phyloP scores from a whole-genome alignment of 2,113 vertebrate species.

The Esox niger region DNA sequence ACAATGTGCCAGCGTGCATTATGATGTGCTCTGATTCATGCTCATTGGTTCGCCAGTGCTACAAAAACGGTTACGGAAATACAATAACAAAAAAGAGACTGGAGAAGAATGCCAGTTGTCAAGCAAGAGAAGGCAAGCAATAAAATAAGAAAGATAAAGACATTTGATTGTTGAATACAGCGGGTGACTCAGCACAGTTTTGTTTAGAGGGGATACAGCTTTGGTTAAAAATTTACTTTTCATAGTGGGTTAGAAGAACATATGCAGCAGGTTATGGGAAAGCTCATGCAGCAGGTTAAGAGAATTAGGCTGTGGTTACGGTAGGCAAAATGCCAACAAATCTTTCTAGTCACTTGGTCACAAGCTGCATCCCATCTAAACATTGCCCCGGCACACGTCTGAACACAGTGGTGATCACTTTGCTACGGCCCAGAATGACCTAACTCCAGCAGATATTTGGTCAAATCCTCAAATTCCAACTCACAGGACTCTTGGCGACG shows the following conservation, averaged over 20 bases:
- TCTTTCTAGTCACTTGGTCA: too few relatives aligned
- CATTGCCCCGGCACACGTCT: too few relatives aligned
- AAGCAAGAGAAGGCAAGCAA: neutral
- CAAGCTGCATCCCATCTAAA: too few relatives aligned
- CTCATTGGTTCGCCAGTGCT: neutral
- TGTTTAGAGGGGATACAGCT: too few relatives aligned
- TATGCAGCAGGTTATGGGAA: too few relatives aligned
- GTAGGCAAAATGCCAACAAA: too few relatives aligned
- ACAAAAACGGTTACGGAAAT: neutral
- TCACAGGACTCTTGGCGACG: neutral
- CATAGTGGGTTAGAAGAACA: too few relatives aligned
- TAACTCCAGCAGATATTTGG: neutral
- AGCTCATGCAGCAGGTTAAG: too few relatives aligned
- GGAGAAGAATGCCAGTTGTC: neutral
- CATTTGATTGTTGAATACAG: neutral
- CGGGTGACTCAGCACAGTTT: too few relatives aligned
- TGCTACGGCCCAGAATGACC: neutral
- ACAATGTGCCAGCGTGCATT: slow-evolving; percentile 26
- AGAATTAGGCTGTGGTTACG: too few relatives aligned
- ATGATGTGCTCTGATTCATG: slow-evolving; percentile 27
- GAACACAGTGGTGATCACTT: neutral
- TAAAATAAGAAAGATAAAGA: neutral
- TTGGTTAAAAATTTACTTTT: too few relatives aligned
- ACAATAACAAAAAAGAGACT: slow-evolving; percentile 11
- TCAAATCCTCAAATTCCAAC: neutral